Base-by-base conservation (phyloP, 2,797 vertebrate species). In the Lemur catta region DNA sequence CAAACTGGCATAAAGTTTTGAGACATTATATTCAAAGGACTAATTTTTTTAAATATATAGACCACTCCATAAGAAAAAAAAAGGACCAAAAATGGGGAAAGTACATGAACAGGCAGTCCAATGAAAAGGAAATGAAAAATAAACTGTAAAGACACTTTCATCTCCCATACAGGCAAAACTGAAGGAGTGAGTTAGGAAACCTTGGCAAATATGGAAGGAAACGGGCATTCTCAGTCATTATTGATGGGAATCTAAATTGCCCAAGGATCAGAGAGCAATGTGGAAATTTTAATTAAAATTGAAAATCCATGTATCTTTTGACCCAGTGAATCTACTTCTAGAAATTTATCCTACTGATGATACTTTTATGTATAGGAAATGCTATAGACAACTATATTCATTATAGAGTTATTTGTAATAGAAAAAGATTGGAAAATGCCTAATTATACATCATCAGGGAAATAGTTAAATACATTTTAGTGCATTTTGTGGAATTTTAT, bases 61-160 rank as follows among this genome's bases (percentile, higher is more conserved):
- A 74, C 30, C 15, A 30, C 76, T 91, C 30, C 35, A 59, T 87
- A 41, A 82, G 59, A 17, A 59, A 81, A 63, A 55, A 59, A 59
- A 78, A 55, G 71, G 38, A 41, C 6, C 30, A 17, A 59, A 84
- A 90, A 43, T 59, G 9, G 30, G 2, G 30, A 67, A 41, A 59
- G 26, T 48, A 75, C 22, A 41, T 67, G n/a, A 95, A 76, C 17
- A 75, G 65, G 24, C 15, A 80, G 20, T 41, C 50, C 22, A 69
- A 7, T 52, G 78, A 65, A 86, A 82, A 93, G n/a, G 55, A 90
- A 85, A 71, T 92, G 52, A 81, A 84, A 81, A 87, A 13, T 84
- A 55, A 89, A 72, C 48, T 41, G 30, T 28, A 43, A 63, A 90
- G 55, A 69, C 1, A 18, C 78, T 91, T 87, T 79, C 14, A 35